Evolutionary conservation across 2,888 invertebrate species (phyloP).

Genomic region (Tetanocera ferruginea): DNA sequence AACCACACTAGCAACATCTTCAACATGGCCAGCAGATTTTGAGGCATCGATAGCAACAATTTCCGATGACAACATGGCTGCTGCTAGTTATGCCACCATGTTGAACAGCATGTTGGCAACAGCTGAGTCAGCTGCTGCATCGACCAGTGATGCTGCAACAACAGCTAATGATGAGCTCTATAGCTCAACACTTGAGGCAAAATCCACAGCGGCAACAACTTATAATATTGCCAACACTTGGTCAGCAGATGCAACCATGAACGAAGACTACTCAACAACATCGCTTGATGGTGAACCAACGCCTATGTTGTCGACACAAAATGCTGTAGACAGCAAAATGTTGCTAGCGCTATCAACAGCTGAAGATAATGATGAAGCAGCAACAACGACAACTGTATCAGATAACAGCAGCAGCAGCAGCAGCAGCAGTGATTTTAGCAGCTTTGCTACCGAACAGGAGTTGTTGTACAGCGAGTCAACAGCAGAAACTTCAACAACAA

Average conservation of each 20-base stretch:
- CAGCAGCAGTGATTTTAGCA: conserved; percentile 24
- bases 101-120: background rate
- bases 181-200: conserved; percentile 43
- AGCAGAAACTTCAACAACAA: conserved; percentile 18
- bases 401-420: conserved; percentile 5
- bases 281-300: conserved; percentile 1
- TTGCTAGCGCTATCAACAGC: background rate
- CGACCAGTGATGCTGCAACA: background rate
- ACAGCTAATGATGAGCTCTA: conserved; percentile 34
- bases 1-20: conserved; percentile 40
- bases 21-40: conserved; percentile 26
- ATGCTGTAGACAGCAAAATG: background rate
- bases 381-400: background rate
- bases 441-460: conserved; percentile 25
- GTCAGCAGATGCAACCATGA: conserved; percentile 7
- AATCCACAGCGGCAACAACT: conserved; percentile 33
- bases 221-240: conserved; percentile 3
- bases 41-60: conserved; percentile 23
- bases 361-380: background rate
- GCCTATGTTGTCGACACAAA: background rate
- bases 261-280: conserved; percentile 11
- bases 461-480: conserved; percentile 35
- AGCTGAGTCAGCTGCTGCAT: background rate
- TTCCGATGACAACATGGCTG: conserved; percentile 30
- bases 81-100: background rate